phyloP scores from a whole-genome alignment of 2,113 vertebrate species.

The Puntigrus tetrazona region DNA sequence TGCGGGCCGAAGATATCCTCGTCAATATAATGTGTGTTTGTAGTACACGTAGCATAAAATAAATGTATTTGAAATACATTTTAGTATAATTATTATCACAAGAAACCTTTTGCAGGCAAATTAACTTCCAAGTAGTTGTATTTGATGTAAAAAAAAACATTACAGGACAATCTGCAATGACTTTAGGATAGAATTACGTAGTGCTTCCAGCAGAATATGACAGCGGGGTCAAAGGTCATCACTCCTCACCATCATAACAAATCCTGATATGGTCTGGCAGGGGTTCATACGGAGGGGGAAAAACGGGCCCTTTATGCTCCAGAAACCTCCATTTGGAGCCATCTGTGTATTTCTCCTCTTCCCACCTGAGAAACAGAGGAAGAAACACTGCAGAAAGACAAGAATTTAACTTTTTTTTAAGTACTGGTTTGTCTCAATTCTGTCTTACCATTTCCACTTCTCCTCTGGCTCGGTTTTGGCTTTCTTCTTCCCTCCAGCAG shows the following conservation, averaged over 20 bases:
- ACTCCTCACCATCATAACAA: slow-evolving; percentile 90
- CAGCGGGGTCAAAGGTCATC: neutral
- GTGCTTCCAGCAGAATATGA: neutral
- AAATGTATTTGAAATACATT: too few relatives aligned
- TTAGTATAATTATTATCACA: too few relatives aligned
- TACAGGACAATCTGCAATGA: neutral
- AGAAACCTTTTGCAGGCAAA: neutral
- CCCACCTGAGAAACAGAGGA: slow-evolving; percentile 82
- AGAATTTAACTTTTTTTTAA: slow-evolving; percentile 35
- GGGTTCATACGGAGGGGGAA: slow-evolving; percentile 91
- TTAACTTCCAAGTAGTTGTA: neutral
- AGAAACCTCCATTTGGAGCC: slow-evolving; percentile 97
- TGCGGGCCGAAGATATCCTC: slow-evolving; percentile 58
- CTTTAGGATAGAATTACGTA: neutral
- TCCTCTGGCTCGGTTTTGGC: slow-evolving; percentile 92
- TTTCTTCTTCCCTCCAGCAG: slow-evolving; percentile 83
- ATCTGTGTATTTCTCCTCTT: slow-evolving; percentile 92
- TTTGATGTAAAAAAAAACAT: neutral
- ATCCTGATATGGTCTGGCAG: slow-evolving; percentile 90
- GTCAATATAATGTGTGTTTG: neutral
- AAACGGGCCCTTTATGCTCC: slow-evolving; percentile 95
- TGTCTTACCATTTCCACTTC: slow-evolving; percentile 95
- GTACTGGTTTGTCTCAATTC: neutral
- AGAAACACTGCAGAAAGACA: slow-evolving; percentile 11
- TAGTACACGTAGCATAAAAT: too few relatives aligned